Conservation (phyloP, 2,888 invertebrate species). For the Busseola fusca region DNA sequence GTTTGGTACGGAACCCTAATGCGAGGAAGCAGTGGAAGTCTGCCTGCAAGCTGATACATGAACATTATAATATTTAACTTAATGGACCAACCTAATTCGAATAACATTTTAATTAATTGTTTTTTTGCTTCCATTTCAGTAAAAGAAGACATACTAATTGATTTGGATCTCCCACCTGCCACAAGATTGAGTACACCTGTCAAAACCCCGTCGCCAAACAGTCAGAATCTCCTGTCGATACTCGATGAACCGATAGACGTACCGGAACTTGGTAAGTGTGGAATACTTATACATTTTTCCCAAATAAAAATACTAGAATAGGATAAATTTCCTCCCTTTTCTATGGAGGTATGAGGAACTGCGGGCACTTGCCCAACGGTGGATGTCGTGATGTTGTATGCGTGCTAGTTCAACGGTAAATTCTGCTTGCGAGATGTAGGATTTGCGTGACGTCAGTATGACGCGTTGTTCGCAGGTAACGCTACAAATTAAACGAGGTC, state of each 20-base stretch:
- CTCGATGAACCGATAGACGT: constrained; percentile 93
- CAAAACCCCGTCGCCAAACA: constrained; percentile 62
- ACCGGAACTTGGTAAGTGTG: constrained; percentile 86
- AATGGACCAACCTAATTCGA: background rate
- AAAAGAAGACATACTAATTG: constrained; percentile 92
- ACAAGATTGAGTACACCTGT: constrained; percentile 71
- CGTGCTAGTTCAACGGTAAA: too few species aligned
- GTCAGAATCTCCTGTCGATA: constrained; percentile 84
- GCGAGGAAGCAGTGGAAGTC: too few species aligned
- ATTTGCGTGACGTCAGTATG: too few species aligned
- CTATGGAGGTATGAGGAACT: too few species aligned
- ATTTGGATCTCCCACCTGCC: constrained; percentile 90
- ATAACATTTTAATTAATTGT: background rate
- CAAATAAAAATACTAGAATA: background rate
- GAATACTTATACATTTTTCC: background rate
- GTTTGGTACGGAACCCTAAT: too few species aligned
- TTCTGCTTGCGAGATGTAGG: too few species aligned
- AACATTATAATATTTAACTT: too few species aligned
- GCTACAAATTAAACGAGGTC: background rate
- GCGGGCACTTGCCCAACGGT: too few species aligned
- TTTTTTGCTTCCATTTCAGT: constrained; percentile 69
- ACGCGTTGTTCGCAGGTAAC: too few species aligned
- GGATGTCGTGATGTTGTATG: too few species aligned
- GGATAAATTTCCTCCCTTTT: too few species aligned
- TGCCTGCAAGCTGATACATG: too few species aligned